These are phyloP conservation scores for Amphilophus citrinellus DNA, from an alignment of 2,113 vertebrate genomes.

Conservation along the genomic window DNA sequence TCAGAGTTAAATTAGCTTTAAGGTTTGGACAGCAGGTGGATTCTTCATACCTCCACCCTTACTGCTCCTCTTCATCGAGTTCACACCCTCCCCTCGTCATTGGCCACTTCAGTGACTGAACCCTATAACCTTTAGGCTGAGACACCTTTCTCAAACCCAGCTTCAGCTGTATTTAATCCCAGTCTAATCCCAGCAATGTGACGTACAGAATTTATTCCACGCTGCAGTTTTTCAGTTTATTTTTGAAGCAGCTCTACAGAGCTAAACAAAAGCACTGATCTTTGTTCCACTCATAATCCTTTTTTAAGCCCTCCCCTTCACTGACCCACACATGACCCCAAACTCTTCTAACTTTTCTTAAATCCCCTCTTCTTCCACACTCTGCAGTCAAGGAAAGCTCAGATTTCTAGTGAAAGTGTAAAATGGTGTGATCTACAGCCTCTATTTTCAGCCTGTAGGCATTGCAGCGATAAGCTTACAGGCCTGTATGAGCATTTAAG, in stretches of 20 bases:
- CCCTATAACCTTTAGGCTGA: neutral
- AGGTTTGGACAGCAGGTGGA: neutral
- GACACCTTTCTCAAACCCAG: neutral
- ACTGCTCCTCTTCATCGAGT: neutral
- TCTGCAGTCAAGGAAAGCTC: neutral
- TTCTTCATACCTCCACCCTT: neutral
- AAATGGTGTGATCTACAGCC: neutral
- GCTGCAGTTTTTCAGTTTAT: neutral
- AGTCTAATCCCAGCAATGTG: neutral
- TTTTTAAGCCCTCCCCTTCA: neutral
- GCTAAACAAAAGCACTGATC: neutral
- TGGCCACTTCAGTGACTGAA: neutral
- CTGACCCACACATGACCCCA: neutral
- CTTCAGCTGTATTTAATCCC: neutral
- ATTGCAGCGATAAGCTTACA: neutral
- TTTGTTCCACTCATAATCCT: slow-evolving; percentile 2
- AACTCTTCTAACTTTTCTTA: neutral
- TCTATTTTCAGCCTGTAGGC: neutral
- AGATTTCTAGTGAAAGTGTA: neutral
- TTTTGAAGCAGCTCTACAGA: neutral
- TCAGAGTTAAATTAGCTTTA: too few species aligned
- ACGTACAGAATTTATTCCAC: neutral
- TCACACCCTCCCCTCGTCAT: neutral
- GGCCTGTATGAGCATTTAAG: neutral
- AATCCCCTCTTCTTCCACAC: neutral